These are phyloP conservation scores for Aphodius sticticus DNA, from an alignment of 2,888 invertebrate species.

Conservation along the genomic window DNA sequence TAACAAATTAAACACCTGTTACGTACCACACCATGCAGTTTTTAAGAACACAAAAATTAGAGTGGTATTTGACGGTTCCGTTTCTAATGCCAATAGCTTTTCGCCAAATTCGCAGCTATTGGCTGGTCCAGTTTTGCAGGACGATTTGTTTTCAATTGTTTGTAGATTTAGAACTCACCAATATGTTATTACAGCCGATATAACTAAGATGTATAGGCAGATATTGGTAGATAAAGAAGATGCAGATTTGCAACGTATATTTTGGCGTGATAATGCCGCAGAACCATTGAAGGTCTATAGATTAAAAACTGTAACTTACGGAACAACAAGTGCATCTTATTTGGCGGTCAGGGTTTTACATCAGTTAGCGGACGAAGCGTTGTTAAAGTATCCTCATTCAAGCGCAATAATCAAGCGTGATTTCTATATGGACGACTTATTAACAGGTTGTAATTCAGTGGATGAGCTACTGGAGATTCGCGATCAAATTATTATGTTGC, in stretches of 20 bases:
- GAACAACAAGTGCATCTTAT: constrained; percentile 42
- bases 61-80: too few relatives aligned
- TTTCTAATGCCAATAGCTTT: neutral
- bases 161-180: constrained; percentile 45
- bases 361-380: constrained; percentile 38
- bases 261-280: constrained; percentile 41
- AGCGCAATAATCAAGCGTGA: constrained; percentile 28
- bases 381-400: constrained; percentile 38
- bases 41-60: too few relatives aligned
- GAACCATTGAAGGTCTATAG: constrained; percentile 38
- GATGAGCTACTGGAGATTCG: constrained; percentile 7
- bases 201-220: constrained; percentile 51
- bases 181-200: constrained; percentile 47
- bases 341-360: constrained; percentile 44
- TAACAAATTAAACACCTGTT: too few relatives aligned
- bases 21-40: too few relatives aligned
- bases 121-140: constrained; percentile 42
- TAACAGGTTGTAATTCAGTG: constrained; percentile 33
- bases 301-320: constrained; percentile 45
- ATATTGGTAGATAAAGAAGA: constrained; percentile 44
- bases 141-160: constrained; percentile 41
- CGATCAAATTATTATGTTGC: constrained; percentile 23
- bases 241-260: constrained; percentile 43
- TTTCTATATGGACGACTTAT: constrained; percentile 40
- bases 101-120: neutral